phyloP scores from a whole-genome alignment of 2,113 vertebrate species.

The Microcebus tavaratra region DNA sequence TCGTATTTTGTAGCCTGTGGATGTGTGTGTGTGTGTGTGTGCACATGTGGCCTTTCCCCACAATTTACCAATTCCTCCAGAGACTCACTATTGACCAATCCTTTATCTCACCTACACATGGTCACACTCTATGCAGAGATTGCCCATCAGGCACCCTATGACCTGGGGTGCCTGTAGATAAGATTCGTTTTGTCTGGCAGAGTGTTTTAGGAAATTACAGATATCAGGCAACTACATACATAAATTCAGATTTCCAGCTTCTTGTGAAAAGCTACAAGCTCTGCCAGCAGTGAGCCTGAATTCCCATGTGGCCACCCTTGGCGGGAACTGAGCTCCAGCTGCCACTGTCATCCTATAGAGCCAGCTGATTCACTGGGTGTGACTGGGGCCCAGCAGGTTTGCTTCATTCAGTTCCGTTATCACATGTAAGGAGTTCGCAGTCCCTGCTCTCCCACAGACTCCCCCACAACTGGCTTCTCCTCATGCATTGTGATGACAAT shows the following conservation, averaged over 20 bases:
- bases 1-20: not conserved
- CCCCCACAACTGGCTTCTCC: not conserved
- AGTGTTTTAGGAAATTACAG: not conserved
- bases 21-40: not conserved
- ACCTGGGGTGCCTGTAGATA: not conserved
- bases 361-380: not conserved
- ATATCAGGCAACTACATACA: not conserved
- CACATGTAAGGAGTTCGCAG: not conserved
- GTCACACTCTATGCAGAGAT: not conserved
- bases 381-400: rapidly evolving
- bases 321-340: not conserved
- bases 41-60: not conserved
- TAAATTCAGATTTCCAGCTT: not conserved
- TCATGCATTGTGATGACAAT: not conserved
- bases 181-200: not conserved
- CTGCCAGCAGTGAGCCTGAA: not conserved
- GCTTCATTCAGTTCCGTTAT: rapidly evolving
- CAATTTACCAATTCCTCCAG: not conserved
- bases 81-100: not conserved
- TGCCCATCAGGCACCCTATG: not conserved
- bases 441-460: not conserved
- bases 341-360: not conserved
- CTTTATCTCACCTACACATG: not conserved
- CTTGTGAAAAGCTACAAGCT: not conserved
- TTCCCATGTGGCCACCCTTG: not conserved